phyloP scores from a whole-genome alignment of 2,888 invertebrate genomes.

The Pachycephus smyrnensis region DNA sequence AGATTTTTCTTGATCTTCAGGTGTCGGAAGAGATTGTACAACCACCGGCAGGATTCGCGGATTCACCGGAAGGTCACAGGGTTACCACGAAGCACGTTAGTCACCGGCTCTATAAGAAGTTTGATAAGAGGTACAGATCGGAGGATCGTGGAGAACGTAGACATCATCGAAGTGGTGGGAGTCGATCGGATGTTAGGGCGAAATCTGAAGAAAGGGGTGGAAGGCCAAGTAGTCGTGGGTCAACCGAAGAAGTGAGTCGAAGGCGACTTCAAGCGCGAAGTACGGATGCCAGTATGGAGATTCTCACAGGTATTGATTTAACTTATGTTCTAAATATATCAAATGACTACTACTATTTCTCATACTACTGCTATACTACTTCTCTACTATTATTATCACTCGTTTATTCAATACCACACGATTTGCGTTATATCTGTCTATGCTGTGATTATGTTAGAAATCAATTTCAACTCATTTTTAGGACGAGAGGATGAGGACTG shows the following conservation, averaged over 20 bases:
- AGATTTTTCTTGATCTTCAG: slow-evolving; percentile 28
- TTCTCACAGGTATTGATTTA: slow-evolving; percentile 55
- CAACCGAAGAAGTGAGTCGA: slow-evolving; percentile 52
- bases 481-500: slow-evolving; percentile 77
- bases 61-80: slow-evolving; percentile 76
- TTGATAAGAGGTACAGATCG: slow-evolving; percentile 82
- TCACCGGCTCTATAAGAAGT: slow-evolving; percentile 80
- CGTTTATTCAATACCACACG: slow-evolving; percentile 18
- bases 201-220: slow-evolving; percentile 69
- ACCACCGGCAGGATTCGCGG: slow-evolving; percentile 90
- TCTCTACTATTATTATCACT: neutral
- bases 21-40: slow-evolving; percentile 80
- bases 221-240: slow-evolving; percentile 52
- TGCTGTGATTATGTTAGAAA: neutral
- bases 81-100: slow-evolving; percentile 56
- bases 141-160: slow-evolving; percentile 78
- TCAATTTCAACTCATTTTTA: slow-evolving; percentile 17
- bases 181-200: slow-evolving; percentile 81
- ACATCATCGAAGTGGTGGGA: slow-evolving; percentile 71
- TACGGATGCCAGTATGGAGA: slow-evolving; percentile 76
- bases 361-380: neutral
- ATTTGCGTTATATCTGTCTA: neutral
- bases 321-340: neutral
- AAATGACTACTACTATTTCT: neutral
- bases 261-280: slow-evolving; percentile 70